Evolutionary conservation across 1,140 invertebrate species (phyloP), one percentile per base, ranked within the genome.

Genomic region (Drosophila sturtevanti): DNA sequence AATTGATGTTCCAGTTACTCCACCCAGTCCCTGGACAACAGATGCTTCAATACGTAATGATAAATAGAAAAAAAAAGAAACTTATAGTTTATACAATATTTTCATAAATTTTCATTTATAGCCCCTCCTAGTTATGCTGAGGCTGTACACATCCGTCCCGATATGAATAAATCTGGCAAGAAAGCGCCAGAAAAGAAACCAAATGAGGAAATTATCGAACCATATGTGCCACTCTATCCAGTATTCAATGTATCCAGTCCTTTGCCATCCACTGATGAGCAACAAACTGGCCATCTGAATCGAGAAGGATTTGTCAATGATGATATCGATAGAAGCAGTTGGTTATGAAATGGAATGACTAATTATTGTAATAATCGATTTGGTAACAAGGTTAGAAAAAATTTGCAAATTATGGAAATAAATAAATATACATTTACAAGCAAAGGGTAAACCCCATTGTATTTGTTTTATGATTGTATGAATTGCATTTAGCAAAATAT

Each of bases 161-260:
- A 44, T 27, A 7, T 31, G 9, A n/a, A 48, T 0, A 71, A 68
- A 2, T 11, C 37, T 9, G 34, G 41, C 7, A 38, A 62, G 2
- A 21, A 72, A 9, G 68, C 69, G 0, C 18, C 54, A 16, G 16
- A 12, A 10, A 4, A 58, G 3, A 35, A 44, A 3, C 16, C 41
- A n/a, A 4, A 18, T 38, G 58, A 56, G 22, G 24, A 63, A 2
- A 37, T 58, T 22, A n/a, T 11, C 0, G 35, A 59, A 16, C 54
- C 34, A 2, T 76, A 77, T 60, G 59, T 41, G 0, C 89, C 89
- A 0, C 51, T 89, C 12, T 91, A 91, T 58, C 65, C 84, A 0
- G 85, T 91, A 0, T 91, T 90, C 48, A 72, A 89, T 56, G 52
- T 90, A 10, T 51, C 67, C 7, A 71, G 38, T 24, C 56, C 76